phyloP scores from a whole-genome alignment of 2,797 vertebrate species.

The Rhynchonycteris naso region DNA sequence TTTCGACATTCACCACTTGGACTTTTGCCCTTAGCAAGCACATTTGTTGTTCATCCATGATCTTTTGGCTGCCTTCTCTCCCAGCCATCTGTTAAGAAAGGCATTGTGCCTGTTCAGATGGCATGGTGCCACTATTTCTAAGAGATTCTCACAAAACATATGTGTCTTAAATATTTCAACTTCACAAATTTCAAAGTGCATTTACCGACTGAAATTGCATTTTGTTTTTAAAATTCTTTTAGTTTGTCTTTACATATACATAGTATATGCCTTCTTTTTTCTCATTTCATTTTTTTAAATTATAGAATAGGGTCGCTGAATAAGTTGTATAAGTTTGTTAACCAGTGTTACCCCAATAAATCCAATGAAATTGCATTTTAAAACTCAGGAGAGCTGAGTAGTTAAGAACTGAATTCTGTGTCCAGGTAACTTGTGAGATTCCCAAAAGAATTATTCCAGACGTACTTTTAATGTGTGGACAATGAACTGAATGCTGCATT shows the following conservation, averaged over 20 bases:
- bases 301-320: too few species aligned
- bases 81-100: constrained; percentile 87
- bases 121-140: constrained; percentile 83
- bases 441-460: neutral
- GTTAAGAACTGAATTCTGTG: neutral
- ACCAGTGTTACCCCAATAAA: too few species aligned
- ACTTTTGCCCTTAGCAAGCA: constrained; percentile 83
- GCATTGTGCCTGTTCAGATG: constrained; percentile 84
- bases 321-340: too few species aligned
- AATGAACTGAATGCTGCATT: neutral
- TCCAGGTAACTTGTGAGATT: neutral
- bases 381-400: neutral
- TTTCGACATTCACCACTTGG: constrained; percentile 85
- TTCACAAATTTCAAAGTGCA: constrained; percentile 80
- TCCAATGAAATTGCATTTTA: neutral
- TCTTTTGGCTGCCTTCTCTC: constrained; percentile 87
- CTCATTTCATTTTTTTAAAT: too few species aligned
- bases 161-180: constrained; percentile 75
- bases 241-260: too few species aligned
- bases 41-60: constrained; percentile 89
- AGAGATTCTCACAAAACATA: constrained; percentile 80
- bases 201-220: neutral
- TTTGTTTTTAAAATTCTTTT: neutral
- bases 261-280: too few species aligned
- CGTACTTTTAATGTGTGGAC: neutral